A percentile compares a stretch with the other conserved stretches of the same genome.
These are phyloP conservation scores for Coenonympha arcania DNA, from an alignment of 2,888 invertebrate genomes.

Conservation along the genomic window DNA sequence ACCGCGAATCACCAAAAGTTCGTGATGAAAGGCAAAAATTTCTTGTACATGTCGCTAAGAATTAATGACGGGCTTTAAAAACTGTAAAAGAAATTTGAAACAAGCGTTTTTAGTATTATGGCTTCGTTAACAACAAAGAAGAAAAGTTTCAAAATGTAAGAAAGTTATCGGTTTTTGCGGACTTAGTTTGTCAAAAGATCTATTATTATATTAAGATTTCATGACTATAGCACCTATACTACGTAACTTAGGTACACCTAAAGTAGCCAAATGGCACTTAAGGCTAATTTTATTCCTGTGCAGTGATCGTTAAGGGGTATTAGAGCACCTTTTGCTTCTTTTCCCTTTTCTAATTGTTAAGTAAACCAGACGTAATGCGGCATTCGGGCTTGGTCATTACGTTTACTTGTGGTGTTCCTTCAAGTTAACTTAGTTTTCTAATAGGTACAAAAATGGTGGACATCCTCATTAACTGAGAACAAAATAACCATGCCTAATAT, in stretches of 20 bases:
- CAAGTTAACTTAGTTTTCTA: not conserved
- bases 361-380: slow-evolving; percentile 59
- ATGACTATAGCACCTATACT: too few relatives aligned
- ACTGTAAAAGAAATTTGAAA: slow-evolving; percentile 72
- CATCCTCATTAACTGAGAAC: too few relatives aligned
- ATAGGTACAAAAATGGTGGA: not conserved
- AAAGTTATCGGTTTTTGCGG: not conserved
- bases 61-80: slow-evolving; percentile 72
- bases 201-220: too few relatives aligned
- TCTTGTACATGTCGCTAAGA: slow-evolving; percentile 72
- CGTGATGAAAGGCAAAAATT: slow-evolving; percentile 69
- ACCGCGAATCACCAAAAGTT: slow-evolving; percentile 69
- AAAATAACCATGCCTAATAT: too few relatives aligned
- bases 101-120: slow-evolving; percentile 70
- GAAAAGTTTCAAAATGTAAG: slow-evolving; percentile 15
- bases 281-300: slow-evolving; percentile 14
- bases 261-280: slow-evolving; percentile 18
- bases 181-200: not conserved
- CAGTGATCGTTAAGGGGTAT: slow-evolving; percentile 34
- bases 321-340: slow-evolving; percentile 48
- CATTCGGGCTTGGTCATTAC: slow-evolving; percentile 24
- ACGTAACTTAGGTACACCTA: not conserved
- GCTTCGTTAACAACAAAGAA: slow-evolving; percentile 61
- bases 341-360: slow-evolving; percentile 56
- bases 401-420: not conserved